Evolutionary conservation across 2,797 vertebrate genomes (phyloP), one percentile per base, ranked within the genome.

Genomic region (Bovichtus variegatus): DNA sequence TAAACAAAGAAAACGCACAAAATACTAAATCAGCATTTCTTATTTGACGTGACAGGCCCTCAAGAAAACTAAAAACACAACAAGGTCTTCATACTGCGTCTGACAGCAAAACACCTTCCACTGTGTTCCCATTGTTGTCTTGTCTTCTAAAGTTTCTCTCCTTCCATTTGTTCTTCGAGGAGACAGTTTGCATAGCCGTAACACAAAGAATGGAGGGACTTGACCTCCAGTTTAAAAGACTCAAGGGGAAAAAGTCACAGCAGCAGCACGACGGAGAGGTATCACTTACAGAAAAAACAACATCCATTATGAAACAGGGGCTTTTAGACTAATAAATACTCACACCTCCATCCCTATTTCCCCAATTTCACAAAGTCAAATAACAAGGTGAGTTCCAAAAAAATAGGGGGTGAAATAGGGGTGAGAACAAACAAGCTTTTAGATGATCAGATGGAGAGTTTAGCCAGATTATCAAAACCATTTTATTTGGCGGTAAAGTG

Each of bases 91-190:
- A 46, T 38, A 63, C 3, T 73, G 71, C 36, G 9, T 34, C 82
- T 62, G 81, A 84, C 77, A 80, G 81, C 54, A 36, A 36, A 61
- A 67, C 67, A 16, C 72, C 74, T 67, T 86, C 74, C 19, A n/a
- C 68, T 40, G 19, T 11, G 72, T 59, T 27, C 60, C 73, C 62
- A 69, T 79, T 89, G 85, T 92, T 80, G 49, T 62, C 64, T 36
- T n/a, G 66, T 70, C 83, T 78, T 66, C 76, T 80, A 18, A 65
- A 71, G 82, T 91, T 88, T 89, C 83, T 47, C 27, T 50, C 71
- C 60, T 60, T 21, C 11, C 61, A 19, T 83, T 82, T 71, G 71
- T 44, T 68, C 66, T 63, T 77, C 58, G 40, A 79, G 74, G 71
- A 69, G 66, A 71, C 23, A 0, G 53, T 73, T 84, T 70, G 59